Conservation (phyloP, 2,797 vertebrate genomes). For the Chrosomus eos region DNA sequence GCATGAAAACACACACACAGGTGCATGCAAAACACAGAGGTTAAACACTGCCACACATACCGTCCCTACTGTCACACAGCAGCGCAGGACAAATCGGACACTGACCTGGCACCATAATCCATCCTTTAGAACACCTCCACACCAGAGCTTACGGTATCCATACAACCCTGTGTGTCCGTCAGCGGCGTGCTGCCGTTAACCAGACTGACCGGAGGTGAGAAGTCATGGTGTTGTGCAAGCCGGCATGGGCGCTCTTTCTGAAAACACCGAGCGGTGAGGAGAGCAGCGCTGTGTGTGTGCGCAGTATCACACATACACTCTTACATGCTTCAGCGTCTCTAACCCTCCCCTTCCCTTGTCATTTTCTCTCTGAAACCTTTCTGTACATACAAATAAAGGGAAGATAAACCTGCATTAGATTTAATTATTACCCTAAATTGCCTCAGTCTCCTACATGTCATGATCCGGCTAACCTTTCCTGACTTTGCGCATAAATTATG, state of each 20-base stretch:
- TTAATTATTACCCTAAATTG: conserved; percentile 9
- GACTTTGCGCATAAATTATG: conserved; percentile 2
- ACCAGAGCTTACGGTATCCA: conserved; percentile 52
- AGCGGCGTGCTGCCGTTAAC: conserved; percentile 19
- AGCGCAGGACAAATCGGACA: conserved; percentile 60
- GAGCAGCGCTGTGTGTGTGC: conserved; percentile 38
- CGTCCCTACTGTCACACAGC: not conserved
- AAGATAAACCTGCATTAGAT: conserved; percentile 8
- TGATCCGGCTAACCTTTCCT: conserved; percentile 1
- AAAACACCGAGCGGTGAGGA: conserved; percentile 8
- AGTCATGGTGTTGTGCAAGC: conserved; percentile 53
- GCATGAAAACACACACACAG: conserved; percentile 37
- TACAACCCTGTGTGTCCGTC: conserved; percentile 38
- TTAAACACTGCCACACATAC: conserved; percentile 12
- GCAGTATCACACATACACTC: conserved; percentile 20
- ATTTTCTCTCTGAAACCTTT: conserved; percentile 21
- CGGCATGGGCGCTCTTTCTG: conserved; percentile 33
- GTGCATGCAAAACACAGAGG: conserved; percentile 5
- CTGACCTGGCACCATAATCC: conserved; percentile 80
- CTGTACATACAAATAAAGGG: conserved; percentile 15
- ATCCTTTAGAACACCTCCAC: conserved; percentile 72
- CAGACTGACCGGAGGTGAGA: conserved; percentile 39
- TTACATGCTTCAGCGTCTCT: conserved; percentile 16
- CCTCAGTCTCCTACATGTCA: not conserved
- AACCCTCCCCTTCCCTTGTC: conserved; percentile 31